Evolutionary conservation across 2,888 invertebrate genomes (phyloP), one percentile per base, ranked within the genome.

Genomic region (Tetanocera ferruginea): DNA sequence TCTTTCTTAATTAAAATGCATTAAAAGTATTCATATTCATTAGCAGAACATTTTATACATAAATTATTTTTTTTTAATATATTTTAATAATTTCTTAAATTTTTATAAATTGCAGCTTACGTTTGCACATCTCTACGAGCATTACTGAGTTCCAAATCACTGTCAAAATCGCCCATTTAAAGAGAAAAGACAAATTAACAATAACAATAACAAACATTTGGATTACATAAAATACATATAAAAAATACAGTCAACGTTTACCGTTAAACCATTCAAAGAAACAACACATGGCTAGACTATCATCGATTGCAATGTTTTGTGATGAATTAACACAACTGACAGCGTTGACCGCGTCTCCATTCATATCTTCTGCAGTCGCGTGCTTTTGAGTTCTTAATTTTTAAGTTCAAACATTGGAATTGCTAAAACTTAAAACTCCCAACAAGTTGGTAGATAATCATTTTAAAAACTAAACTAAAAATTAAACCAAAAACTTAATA

Each of bases 221-320:
- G 23, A 9, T 3, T 6, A 55, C 49, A 19, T 23, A 19, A 19
- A 23, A 6, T 19, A 55, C 62, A 52, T 60, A 76, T 28, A 76
- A 57, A 37, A 5, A 5, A 14, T 11, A 2, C 17, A 76, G n/a
- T 19, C 62, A 62, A 34, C 70, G 70, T 70, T 70, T 76, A 76
- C 76, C 37, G 76, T 76, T 76, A 76, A 8, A 55, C 28, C 17
- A 60, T 60, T 60, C 37, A 49, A 34, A 69, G 69, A 69, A 28
- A 62, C 70, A 49, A 69, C 28, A 31, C 70, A 23, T 64, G 51
- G 23, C 55, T 37, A 31, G 11, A 28, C 52, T 17, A 55, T n/a
- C 23, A 67, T 75, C 67, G 25, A 55, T 49, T 67, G 67, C 52
- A 66, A 67, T 67, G 75, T 19, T 67, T 34, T 11, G 55, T 34